Conservation (phyloP, 2,797 vertebrate species). For the Lagorchestes hirsutus region DNA sequence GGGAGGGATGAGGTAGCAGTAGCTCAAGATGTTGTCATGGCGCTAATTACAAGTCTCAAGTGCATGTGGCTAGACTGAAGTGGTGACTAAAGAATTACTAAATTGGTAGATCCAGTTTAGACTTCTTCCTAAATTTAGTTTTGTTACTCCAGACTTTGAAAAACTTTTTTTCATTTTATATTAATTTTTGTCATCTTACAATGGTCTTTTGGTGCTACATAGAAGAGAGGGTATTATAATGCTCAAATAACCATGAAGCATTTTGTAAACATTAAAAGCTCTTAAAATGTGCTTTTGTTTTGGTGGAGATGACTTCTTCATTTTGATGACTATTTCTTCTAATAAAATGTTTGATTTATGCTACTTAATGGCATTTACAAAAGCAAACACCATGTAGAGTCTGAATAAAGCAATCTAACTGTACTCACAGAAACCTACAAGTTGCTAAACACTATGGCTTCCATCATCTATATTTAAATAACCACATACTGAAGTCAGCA, state of each 20-base stretch:
- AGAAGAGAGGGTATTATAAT: background rate
- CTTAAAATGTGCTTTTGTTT: constrained; percentile 61
- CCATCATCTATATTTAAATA: constrained; percentile 54
- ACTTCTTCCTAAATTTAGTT: background rate
- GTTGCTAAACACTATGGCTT: constrained; percentile 64
- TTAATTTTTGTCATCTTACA: constrained; percentile 52
- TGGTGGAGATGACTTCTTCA: constrained; percentile 51
- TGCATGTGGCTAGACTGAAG: background rate
- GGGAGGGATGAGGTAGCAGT: background rate
- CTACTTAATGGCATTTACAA: constrained; percentile 29
- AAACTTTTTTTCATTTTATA: background rate
- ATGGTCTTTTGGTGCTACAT: background rate
- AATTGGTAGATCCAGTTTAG: background rate
- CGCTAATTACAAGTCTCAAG: background rate
- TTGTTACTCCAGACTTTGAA: background rate
- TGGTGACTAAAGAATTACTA: background rate
- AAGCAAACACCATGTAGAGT: background rate
- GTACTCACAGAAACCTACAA: constrained; percentile 38
- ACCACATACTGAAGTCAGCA: constrained; percentile 7
- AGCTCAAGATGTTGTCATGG: background rate
- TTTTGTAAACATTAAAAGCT: constrained; percentile 7
- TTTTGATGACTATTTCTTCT: constrained; percentile 59
- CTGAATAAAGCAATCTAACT: constrained; percentile 57
- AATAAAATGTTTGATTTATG: constrained; percentile 62
- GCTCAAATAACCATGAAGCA: background rate